These are phyloP conservation scores for Pedionomus torquatus DNA, from an alignment of 2,113 vertebrate species.

Conservation along the genomic window DNA sequence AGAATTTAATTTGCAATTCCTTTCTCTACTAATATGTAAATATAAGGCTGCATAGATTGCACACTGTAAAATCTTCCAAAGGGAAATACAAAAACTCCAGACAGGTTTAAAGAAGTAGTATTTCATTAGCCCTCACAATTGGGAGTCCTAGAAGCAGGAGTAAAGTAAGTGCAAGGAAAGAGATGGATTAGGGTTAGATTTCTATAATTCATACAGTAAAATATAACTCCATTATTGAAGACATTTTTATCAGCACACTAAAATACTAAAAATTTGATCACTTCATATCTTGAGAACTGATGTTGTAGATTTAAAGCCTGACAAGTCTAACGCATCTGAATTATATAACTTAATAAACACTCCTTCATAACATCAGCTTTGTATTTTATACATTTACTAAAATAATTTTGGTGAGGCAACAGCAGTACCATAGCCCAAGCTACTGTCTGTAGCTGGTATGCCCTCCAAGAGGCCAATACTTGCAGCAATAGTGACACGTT, in stretches of 20 bases:
- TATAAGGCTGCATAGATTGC: background rate
- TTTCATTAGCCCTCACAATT: background rate
- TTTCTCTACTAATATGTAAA: background rate
- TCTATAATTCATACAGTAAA: background rate
- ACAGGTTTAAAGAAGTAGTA: background rate
- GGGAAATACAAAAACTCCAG: background rate
- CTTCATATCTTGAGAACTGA: background rate
- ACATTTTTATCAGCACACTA: background rate
- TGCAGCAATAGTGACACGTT: accelerated
- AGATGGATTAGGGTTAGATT: background rate
- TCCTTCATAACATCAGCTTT: background rate
- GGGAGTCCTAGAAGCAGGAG: background rate
- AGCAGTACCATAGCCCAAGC: background rate
- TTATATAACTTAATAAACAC: background rate
- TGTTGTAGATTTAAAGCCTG: background rate
- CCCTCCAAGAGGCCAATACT: background rate
- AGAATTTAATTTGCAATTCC: background rate
- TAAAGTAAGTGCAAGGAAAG: background rate
- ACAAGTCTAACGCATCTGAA: background rate
- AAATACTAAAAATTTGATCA: slow-evolving; percentile 2
- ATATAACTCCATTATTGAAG: background rate
- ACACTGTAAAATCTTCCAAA: background rate
- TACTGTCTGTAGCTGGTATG: background rate
- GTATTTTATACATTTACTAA: background rate
- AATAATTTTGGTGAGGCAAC: background rate